phyloP scores from a whole-genome alignment of 2,888 invertebrate genomes.

The Synanthedon vespiformis region DNA sequence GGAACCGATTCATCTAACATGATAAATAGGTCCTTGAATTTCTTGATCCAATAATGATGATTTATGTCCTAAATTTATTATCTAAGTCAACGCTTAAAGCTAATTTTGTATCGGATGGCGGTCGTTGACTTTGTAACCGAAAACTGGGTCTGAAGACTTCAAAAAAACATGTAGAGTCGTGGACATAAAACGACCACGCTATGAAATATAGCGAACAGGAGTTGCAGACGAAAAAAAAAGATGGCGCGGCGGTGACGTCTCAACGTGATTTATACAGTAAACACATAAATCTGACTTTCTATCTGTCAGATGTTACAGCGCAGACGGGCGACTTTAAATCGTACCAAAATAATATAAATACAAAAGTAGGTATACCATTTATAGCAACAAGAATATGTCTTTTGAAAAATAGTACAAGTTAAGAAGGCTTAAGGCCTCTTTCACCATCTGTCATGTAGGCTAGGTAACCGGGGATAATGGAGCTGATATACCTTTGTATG shows the following conservation, averaged over 20 bases:
- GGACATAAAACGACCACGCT: conserved; percentile 35
- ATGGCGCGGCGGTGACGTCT: conserved; percentile 37
- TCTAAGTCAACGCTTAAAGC: neutral
- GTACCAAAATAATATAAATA: no score
- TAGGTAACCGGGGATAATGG: no score
- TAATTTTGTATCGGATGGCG: neutral
- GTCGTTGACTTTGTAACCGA: neutral
- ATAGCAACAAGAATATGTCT: no score
- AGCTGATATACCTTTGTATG: no score
- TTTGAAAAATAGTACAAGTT: no score
- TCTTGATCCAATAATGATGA: neutral
- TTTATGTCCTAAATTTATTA: neutral
- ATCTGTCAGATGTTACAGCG: conserved; percentile 39
- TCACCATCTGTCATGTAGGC: no score
- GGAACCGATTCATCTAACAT: neutral
- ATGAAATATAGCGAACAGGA: conserved; percentile 46
- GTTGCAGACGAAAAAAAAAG: conserved; percentile 47
- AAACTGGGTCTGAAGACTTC: neutral
- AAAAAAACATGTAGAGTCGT: conserved; percentile 24
- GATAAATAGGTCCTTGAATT: neutral
- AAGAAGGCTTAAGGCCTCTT: no score
- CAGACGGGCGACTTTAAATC: neutral
- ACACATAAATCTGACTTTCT: conserved; percentile 70
- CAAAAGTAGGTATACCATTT: no score
- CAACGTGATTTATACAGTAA: conserved; percentile 67